Evolutionary conservation across 1,140 invertebrate species (phyloP), one percentile per base, ranked within the genome.

Genomic region (Cryptotermes secundus): DNA sequence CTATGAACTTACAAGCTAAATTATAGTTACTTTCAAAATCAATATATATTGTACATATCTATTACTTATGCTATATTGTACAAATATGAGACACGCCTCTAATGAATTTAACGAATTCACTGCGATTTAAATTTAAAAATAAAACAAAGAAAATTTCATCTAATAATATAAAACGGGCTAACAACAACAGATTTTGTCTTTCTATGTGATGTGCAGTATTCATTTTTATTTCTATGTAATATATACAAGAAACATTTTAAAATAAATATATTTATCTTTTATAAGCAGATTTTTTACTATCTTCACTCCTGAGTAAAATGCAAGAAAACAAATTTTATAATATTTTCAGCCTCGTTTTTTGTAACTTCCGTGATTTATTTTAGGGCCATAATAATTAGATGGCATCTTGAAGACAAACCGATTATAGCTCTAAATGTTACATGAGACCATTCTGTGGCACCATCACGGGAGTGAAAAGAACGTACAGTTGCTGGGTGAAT

Each of bases 171-270:
- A 72, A 26, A 7, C 7, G 24, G 6, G 31, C 31, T 72, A 72
- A 59, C 26, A 31, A 72, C 59, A 72, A 31, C 19, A 31, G 31
- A 3, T 31, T 31, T 31, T 72, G 26, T 72, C 59, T n/a, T 72
- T 72, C 59, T n/a, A 31, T 31, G 10, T 1, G 59, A n/a, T 31
- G 26, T 72, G 59, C n/a, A 31, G n/a, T 31, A 31, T 31, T 16
- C 59, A 72, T 14, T 72, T 72, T 31, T 72, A 72, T 72, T 72
- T 72, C 26, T 72, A n/a, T 72, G n/a, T 72, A 31, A 72, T 72
- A 72, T 72, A 72, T 72, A 72, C 59, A 31, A n/a, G n/a, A 14
- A 31, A 31, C n/a, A 31, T 31, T 31, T 72, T n/a, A 72, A 72
- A 72, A 31, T 72, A 31, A 72, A 31, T 31, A 3, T n/a, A 31